A percentile compares a stretch with the other conserved stretches of the same genome.
These are phyloP conservation scores for Actinostola sp. DNA, from an alignment of 92 coral and sea anemone species.

Conservation along the genomic window DNA sequence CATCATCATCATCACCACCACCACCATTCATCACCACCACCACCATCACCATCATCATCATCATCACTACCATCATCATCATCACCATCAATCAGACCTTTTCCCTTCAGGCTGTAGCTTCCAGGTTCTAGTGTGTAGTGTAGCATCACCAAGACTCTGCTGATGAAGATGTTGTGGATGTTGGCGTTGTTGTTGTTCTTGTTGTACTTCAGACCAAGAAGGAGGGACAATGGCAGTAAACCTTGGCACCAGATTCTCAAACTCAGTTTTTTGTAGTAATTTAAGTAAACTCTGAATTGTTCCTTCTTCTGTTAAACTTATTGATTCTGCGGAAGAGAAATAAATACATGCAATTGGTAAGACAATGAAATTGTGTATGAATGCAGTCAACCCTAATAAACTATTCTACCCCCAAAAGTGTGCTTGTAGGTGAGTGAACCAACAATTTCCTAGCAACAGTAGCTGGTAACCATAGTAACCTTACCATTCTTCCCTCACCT, in stretches of 20 bases:
- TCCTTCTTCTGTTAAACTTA: slow-evolving; percentile 46
- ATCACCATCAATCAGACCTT: slow-evolving; percentile 47
- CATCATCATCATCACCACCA: too few species aligned
- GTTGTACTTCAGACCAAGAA: slow-evolving; percentile 93
- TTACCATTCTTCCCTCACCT: slow-evolving; percentile 5
- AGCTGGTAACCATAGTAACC: not conserved
- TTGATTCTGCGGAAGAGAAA: slow-evolving; percentile 18
- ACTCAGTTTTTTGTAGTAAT: slow-evolving; percentile 82
- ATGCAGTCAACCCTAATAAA: not conserved
- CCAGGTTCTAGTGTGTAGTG: slow-evolving; percentile 95
- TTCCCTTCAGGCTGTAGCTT: slow-evolving; percentile 73
- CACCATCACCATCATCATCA: too few species aligned
- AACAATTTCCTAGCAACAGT: not conserved
- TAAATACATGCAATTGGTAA: not conserved
- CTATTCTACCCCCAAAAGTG: too few species aligned
- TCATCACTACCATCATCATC: too few species aligned
- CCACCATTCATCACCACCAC: too few species aligned
- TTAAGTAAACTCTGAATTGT: slow-evolving; percentile 57
- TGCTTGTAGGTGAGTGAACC: too few species aligned
- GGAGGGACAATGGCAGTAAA: slow-evolving; percentile 92
- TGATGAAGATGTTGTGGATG: slow-evolving; percentile 95
- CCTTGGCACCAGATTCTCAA: slow-evolving; percentile 90
- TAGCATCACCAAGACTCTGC: slow-evolving; percentile 84
- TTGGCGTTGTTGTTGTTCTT: slow-evolving; percentile 89
- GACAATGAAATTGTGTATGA: not conserved